Conservation (phyloP, 2,888 invertebrate species). For the Drosophila limbata region DNA sequence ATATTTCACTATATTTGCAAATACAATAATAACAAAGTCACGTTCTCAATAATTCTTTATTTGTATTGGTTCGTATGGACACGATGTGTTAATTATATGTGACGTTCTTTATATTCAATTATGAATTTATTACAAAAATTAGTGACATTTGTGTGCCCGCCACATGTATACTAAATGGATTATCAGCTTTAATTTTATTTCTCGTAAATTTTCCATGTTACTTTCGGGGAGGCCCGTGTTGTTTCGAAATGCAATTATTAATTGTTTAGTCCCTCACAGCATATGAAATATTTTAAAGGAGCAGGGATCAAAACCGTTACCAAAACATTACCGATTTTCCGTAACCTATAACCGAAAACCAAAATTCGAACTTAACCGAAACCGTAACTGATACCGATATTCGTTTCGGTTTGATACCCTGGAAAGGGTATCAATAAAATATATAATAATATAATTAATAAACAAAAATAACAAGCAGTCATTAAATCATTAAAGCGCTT, state of each 20-base stretch:
- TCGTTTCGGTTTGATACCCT: no score
- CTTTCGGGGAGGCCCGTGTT: slow-evolving; percentile 2
- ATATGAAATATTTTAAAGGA: not conserved
- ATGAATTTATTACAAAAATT: slow-evolving; percentile 58
- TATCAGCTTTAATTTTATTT: slow-evolving; percentile 41
- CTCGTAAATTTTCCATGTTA: slow-evolving; percentile 46
- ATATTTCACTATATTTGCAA: slow-evolving; percentile 51
- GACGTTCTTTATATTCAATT: slow-evolving; percentile 68
- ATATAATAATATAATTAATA: no score
- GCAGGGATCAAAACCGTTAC: no score
- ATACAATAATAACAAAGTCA: slow-evolving; percentile 70
- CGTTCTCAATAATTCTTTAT: slow-evolving; percentile 66
- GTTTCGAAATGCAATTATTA: slow-evolving; percentile 11
- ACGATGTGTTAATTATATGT: slow-evolving; percentile 62
- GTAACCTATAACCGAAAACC: no score
- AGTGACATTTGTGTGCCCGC: slow-evolving; percentile 53
- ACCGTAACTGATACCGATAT: no score
- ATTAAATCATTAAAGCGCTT: no score
- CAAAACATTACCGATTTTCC: no score
- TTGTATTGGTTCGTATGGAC: slow-evolving; percentile 33
- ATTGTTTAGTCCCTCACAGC: not conserved
- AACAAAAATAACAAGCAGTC: no score
- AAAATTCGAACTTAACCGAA: no score
- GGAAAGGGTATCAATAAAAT: no score
- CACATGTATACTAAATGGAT: slow-evolving; percentile 39